Evolutionary conservation across 2,797 vertebrate species (phyloP).

Genomic region (Pseudocheirus occidentalis): DNA sequence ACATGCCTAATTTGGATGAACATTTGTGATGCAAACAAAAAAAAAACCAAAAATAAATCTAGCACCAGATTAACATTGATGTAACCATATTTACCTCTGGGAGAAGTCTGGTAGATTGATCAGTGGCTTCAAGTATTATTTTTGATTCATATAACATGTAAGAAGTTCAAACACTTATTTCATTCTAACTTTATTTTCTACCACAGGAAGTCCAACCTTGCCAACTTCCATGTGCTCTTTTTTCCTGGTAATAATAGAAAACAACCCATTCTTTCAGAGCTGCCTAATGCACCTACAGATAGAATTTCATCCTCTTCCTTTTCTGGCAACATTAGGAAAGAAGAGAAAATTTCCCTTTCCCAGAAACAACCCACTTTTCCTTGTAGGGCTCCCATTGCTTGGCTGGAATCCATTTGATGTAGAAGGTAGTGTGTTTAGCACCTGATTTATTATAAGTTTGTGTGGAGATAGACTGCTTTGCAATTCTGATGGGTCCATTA

Average conservation of each 20-base stretch:
- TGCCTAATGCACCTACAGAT: background rate
- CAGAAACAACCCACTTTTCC: slow-evolving; percentile 58
- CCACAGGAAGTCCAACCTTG: background rate
- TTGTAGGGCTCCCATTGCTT: slow-evolving; percentile 73
- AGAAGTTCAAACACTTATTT: background rate
- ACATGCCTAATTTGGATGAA: background rate
- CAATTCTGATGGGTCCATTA: slow-evolving; percentile 83
- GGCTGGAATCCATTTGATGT: slow-evolving; percentile 72
- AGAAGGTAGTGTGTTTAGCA: slow-evolving; percentile 72
- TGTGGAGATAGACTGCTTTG: slow-evolving; percentile 78
- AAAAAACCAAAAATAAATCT: background rate
- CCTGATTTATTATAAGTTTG: slow-evolving; percentile 81
- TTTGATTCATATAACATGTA: background rate
- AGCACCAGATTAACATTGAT: background rate
- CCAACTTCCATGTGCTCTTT: background rate
- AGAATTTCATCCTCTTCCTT: background rate
- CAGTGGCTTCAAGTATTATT: background rate
- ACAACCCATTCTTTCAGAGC: background rate
- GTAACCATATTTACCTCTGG: background rate
- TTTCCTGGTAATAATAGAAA: background rate
- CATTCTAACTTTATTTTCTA: background rate
- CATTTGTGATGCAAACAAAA: background rate
- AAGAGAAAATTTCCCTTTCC: background rate
- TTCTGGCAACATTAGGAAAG: background rate
- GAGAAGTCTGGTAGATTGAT: background rate